Evolutionary conservation across 2,797 vertebrate species (phyloP).

Genomic region (Poeciliopsis presidionis): DNA sequence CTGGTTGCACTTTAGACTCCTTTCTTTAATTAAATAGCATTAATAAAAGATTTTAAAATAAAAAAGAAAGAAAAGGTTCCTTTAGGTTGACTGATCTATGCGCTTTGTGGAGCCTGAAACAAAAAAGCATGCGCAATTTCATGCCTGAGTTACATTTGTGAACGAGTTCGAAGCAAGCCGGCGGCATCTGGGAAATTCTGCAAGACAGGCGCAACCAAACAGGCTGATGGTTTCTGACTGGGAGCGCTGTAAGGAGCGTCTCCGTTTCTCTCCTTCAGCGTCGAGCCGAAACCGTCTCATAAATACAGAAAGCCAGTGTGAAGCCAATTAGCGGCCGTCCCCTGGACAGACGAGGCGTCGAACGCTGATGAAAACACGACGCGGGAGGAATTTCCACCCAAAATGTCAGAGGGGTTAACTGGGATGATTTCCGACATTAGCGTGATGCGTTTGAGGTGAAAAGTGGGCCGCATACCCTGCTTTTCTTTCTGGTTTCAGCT

Average conservation of each 20-base stretch:
- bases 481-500: not conserved
- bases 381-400: constrained; percentile 55
- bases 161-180: constrained; percentile 60
- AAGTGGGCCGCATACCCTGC: constrained; percentile 9
- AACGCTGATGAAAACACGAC: constrained; percentile 65
- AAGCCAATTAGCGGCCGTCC: constrained; percentile 71
- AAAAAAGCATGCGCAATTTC: constrained; percentile 68
- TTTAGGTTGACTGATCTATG: constrained; percentile 7
- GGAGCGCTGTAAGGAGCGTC: constrained; percentile 23
- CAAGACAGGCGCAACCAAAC: constrained; percentile 57
- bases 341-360: constrained; percentile 48
- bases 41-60: not conserved
- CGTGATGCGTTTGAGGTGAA: constrained; percentile 9
- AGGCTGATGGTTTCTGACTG: constrained; percentile 31
- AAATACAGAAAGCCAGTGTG: constrained; percentile 67
- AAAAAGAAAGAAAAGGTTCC: constrained; percentile 7
- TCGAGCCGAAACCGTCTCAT: constrained; percentile 51
- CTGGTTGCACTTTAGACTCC: constrained; percentile 8
- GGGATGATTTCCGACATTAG: constrained; percentile 23
- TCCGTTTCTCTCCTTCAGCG: constrained; percentile 36
- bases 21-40: constrained; percentile 1
- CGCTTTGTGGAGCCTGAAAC: constrained; percentile 12
- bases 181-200: constrained; percentile 30
- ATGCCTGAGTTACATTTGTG: constrained; percentile 57
- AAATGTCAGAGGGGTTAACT: constrained; percentile 49